Conservation (phyloP, 1,140 invertebrate species). For the Brachionus asplanchnoidis region DNA sequence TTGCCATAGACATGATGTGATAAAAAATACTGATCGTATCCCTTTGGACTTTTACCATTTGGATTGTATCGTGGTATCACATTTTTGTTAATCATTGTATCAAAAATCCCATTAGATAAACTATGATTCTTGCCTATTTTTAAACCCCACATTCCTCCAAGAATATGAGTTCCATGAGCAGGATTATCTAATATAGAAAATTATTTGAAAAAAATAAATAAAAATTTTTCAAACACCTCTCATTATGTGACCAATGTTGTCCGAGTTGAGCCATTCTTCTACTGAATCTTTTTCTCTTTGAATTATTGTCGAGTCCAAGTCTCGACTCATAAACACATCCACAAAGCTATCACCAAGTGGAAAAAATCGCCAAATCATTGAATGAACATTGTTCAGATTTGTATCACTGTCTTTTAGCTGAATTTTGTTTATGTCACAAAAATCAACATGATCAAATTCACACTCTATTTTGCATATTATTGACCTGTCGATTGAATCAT, state of each 20-base stretch:
- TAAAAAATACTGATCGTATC: conserved; percentile 21
- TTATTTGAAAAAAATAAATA: not conserved
- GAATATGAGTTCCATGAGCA: not conserved
- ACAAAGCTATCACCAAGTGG: not conserved
- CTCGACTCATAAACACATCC: not conserved
- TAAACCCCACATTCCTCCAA: conserved; percentile 35
- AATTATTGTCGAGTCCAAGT: not conserved
- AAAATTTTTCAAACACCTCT: not conserved
- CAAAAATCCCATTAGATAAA: not conserved
- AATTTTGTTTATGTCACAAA: not conserved
- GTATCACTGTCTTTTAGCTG: not conserved
- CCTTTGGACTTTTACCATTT: not conserved
- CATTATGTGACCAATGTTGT: not conserved
- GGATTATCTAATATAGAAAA: conserved; percentile 13
- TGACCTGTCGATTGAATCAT: not conserved
- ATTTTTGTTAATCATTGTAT: not conserved
- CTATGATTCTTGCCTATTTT: not conserved
- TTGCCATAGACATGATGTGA: not conserved
- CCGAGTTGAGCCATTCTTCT: not conserved
- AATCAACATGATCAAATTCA: not conserved
- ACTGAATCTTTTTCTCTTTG: conserved; percentile 37
- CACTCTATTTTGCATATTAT: not conserved
- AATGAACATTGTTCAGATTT: not conserved
- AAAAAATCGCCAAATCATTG: conserved; percentile 32
- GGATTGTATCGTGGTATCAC: not conserved